Conservation (phyloP, 2,113 vertebrate species). For the Nipponia nippon region DNA sequence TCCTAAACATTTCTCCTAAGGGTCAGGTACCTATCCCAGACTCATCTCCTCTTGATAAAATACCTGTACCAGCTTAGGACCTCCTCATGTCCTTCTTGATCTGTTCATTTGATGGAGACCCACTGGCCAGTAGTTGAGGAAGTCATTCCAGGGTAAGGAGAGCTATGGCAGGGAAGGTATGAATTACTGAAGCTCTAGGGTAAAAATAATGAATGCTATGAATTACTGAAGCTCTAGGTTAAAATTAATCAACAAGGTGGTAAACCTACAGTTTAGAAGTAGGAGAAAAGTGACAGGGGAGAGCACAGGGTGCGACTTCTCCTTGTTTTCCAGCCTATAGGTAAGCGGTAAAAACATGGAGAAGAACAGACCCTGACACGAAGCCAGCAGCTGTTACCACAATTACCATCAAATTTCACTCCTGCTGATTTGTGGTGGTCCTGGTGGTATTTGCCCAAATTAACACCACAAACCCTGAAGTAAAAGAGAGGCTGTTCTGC, state of each 20-base stretch:
- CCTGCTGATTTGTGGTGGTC: background rate
- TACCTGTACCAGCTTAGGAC: background rate
- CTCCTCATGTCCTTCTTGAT: background rate
- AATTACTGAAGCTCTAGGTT: background rate
- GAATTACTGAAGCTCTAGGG: background rate
- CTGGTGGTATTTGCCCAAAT: background rate
- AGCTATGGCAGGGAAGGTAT: background rate
- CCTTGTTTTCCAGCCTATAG: background rate
- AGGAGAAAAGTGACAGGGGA: background rate
- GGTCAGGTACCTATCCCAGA: too few species aligned
- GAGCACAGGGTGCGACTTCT: background rate
- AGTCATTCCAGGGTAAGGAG: background rate
- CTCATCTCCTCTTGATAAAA: background rate
- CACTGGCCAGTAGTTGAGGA: background rate
- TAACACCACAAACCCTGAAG: background rate
- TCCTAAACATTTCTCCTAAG: background rate
- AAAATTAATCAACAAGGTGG: background rate
- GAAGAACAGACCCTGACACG: background rate
- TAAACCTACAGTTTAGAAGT: background rate
- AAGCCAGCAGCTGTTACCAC: background rate
- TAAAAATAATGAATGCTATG: background rate
- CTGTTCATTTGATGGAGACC: background rate
- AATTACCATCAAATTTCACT: background rate
- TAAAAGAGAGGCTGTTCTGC: background rate
- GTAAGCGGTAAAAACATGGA: background rate